phyloP scores from a whole-genome alignment of 2,888 invertebrate genomes.

The Linnaemya tessellans region DNA sequence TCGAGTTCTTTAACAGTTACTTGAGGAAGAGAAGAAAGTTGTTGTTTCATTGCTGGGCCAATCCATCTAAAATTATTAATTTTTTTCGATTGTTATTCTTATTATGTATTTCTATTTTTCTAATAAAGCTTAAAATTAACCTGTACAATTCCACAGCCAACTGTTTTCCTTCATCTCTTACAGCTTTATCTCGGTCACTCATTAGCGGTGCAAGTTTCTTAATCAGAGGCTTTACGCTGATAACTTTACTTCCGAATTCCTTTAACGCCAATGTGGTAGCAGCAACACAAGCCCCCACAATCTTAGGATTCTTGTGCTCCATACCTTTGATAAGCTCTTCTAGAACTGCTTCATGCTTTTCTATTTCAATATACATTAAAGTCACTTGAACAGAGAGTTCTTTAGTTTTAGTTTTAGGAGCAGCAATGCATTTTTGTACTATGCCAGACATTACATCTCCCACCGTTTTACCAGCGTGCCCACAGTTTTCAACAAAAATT shows the following conservation, averaged over 20 bases:
- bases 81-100: background rate
- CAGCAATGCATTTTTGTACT: slow-evolving; percentile 95
- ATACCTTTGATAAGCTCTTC: slow-evolving; percentile 97
- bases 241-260: slow-evolving; percentile 96
- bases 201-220: slow-evolving; percentile 93
- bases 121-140: slow-evolving; percentile 78
- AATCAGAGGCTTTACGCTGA: slow-evolving; percentile 93
- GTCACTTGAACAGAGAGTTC: slow-evolving; percentile 95
- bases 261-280: slow-evolving; percentile 90
- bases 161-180: slow-evolving; percentile 95
- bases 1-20: slow-evolving; percentile 95
- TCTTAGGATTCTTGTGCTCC: slow-evolving; percentile 98
- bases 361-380: slow-evolving; percentile 97
- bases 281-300: slow-evolving; percentile 92
- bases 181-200: slow-evolving; percentile 95
- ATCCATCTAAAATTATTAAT: slow-evolving; percentile 88
- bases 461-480: slow-evolving; percentile 92
- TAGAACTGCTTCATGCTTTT: slow-evolving; percentile 94
- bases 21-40: slow-evolving; percentile 93
- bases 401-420: slow-evolving; percentile 94
- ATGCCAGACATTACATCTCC: slow-evolving; percentile 95
- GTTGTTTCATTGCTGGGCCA: slow-evolving; percentile 91
- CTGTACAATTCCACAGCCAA: slow-evolving; percentile 96
- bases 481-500: slow-evolving; percentile 95
- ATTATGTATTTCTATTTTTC: too few species aligned